Conservation (phyloP, 2,113 vertebrate genomes). For the Craseonycteris thonglongyai region DNA sequence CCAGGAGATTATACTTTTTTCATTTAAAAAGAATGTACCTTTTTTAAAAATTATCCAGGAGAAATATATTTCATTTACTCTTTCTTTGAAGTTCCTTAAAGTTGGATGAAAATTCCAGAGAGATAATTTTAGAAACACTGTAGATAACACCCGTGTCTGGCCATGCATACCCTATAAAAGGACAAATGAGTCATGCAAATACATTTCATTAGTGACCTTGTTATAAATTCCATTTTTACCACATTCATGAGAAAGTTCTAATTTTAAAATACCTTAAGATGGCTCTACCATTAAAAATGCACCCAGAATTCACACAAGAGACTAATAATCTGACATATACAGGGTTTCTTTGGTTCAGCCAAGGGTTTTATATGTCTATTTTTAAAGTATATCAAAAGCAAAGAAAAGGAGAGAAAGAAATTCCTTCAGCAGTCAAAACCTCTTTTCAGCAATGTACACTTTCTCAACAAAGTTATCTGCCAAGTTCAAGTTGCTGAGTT, state of each 20-base stretch:
- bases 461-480: not conserved
- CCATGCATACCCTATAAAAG: slow-evolving; percentile 42
- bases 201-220: slow-evolving; percentile 52
- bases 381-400: not conserved
- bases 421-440: not conserved
- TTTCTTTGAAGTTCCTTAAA: slow-evolving; percentile 44
- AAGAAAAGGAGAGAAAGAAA: not conserved
- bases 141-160: slow-evolving; percentile 37
- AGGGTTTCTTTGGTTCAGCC: slow-evolving; percentile 3
- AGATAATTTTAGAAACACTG: slow-evolving; percentile 48
- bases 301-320: not conserved
- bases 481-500: not conserved
- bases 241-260: slow-evolving; percentile 5
- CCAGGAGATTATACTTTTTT: not conserved
- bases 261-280: slow-evolving; percentile 54
- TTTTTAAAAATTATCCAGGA: slow-evolving; percentile 24
- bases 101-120: not conserved
- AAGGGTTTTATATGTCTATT: not conserved
- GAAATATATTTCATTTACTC: slow-evolving; percentile 21
- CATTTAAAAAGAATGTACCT: slow-evolving; percentile 25
- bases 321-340: not conserved
- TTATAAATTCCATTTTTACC: slow-evolving; percentile 59
- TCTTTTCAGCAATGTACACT: not conserved
- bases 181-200: slow-evolving; percentile 40
- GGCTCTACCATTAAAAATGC: slow-evolving; percentile 28